Conservation (phyloP, 2,797 vertebrate species). For the Ctenosaura bakeri region DNA sequence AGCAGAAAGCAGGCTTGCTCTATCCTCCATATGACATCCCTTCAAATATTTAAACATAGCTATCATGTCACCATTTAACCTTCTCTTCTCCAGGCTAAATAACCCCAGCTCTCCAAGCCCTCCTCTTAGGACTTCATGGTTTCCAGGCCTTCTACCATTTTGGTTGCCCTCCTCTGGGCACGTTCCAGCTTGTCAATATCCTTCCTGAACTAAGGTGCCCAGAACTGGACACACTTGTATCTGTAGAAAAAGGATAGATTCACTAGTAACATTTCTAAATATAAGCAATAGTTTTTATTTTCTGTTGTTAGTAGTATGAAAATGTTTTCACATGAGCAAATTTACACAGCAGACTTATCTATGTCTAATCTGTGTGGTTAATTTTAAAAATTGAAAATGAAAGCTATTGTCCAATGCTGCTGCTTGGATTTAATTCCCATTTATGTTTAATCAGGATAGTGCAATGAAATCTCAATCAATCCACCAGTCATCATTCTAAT, state of each 20-base stretch:
- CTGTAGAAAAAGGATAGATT: slow-evolving; percentile 11
- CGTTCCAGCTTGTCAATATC: too few relatives aligned
- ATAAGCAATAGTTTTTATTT: slow-evolving; percentile 51
- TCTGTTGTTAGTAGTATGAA: slow-evolving; percentile 52
- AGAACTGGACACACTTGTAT: not conserved
- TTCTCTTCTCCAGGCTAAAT: too few relatives aligned
- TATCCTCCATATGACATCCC: too few relatives aligned
- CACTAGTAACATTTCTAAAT: slow-evolving; percentile 7
- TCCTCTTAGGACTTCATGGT: too few relatives aligned
- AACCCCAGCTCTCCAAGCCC: too few relatives aligned
- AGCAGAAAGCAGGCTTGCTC: too few relatives aligned
- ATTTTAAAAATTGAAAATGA: slow-evolving; percentile 65
- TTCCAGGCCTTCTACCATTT: too few relatives aligned
- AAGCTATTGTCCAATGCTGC: slow-evolving; percentile 60
- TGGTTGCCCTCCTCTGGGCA: too few relatives aligned
- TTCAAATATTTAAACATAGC: too few relatives aligned
- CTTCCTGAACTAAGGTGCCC: too few relatives aligned
- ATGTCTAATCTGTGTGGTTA: slow-evolving; percentile 56
- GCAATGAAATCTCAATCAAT: slow-evolving; percentile 74
- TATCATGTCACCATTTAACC: too few relatives aligned
- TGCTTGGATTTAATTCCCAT: slow-evolving; percentile 65
- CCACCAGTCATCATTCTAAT: slow-evolving; percentile 77
- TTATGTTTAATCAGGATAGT: slow-evolving; percentile 76
- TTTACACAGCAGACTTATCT: slow-evolving; percentile 44
- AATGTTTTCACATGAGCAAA: slow-evolving; percentile 61